phyloP scores from a whole-genome alignment of 2,797 vertebrate genomes.

The Myotis planiceps region DNA sequence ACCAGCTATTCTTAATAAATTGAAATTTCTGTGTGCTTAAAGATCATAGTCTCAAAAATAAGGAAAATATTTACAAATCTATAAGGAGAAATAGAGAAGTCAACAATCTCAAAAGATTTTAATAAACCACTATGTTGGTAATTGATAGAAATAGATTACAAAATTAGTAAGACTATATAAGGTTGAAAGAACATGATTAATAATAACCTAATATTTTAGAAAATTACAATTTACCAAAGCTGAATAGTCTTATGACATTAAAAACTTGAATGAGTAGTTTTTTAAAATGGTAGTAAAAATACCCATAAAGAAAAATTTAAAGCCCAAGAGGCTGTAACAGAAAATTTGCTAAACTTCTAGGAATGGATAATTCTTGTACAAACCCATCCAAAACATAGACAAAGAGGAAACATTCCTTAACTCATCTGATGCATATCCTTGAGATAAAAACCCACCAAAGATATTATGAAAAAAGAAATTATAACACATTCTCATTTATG shows the following conservation, averaged over 20 bases:
- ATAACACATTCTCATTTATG: not conserved
- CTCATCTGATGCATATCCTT: not conserved
- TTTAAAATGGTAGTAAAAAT: not conserved
- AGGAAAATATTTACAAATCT: not conserved
- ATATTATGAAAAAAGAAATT: not conserved
- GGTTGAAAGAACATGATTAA: not conserved
- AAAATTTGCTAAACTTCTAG: not conserved
- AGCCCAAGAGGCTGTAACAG: not conserved
- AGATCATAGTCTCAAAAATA: not conserved
- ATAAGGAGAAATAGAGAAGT: not conserved
- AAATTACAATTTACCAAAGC: not conserved
- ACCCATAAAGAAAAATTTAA: slow-evolving; percentile 1
- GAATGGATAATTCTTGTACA: not conserved
- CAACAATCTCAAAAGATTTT: not conserved
- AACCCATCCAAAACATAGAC: not conserved
- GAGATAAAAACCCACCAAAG: not conserved
- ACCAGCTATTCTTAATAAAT: not conserved
- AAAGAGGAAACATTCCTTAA: not conserved
- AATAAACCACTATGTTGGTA: not conserved
- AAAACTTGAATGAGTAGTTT: not conserved
- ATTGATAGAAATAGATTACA: not conserved
- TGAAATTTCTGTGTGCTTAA: not conserved
- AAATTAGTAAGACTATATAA: not conserved
- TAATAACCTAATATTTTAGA: not conserved
- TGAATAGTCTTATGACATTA: not conserved